Evolutionary conservation across 2,888 invertebrate species (phyloP).

Genomic region (Cosmia pyralina): DNA sequence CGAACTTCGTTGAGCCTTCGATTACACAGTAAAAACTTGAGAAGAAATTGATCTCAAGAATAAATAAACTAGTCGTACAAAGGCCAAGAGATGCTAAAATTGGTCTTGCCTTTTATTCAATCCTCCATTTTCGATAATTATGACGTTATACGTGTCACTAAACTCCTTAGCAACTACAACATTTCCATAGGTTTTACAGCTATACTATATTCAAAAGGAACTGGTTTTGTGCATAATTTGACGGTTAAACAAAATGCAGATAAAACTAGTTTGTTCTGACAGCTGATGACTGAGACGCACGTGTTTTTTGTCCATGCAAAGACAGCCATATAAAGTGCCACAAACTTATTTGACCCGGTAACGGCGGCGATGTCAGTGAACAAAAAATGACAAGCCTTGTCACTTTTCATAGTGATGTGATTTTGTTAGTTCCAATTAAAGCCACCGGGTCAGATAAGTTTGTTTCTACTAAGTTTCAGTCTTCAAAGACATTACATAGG

Average conservation of each 20-base stretch:
- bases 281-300: slow-evolving; percentile 8
- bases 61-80: too few relatives aligned
- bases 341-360: too few relatives aligned
- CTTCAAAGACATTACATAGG: too few relatives aligned
- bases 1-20: background rate
- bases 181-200: background rate
- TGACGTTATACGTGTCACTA: background rate
- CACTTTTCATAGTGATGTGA: too few relatives aligned
- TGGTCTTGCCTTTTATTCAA: background rate
- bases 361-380: too few relatives aligned
- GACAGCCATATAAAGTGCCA: background rate
- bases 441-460: too few relatives aligned
- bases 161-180: background rate
- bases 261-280: slow-evolving; percentile 13
- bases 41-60: background rate
- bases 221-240: slow-evolving; percentile 1
- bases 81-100: background rate
- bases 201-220: background rate
- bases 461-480: background rate
- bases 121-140: background rate
- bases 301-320: slow-evolving; percentile 8
- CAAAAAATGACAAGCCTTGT: too few relatives aligned
- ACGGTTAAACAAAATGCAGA: background rate
- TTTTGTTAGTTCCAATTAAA: too few relatives aligned
- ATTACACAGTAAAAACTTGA: background rate